Base-by-base conservation (phyloP, 2,888 invertebrate genomes). In the Dasysyrphus tricinctus region DNA sequence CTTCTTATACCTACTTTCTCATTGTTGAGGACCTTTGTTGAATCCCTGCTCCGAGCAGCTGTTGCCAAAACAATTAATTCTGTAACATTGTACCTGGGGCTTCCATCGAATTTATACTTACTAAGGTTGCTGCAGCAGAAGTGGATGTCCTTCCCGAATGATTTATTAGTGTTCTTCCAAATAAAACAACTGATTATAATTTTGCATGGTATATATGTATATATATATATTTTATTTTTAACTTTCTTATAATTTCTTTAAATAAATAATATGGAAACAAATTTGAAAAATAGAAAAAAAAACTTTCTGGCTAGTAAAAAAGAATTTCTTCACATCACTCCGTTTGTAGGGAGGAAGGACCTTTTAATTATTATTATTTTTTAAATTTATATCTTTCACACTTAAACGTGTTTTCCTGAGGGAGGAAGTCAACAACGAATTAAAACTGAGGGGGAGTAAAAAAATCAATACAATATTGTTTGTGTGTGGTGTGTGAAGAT, bases 221-320 rank as follows among this genome's bases (percentile, higher is more conserved):
- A 77, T 87, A 82, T 88, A 88, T 90, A 89, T 90, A 89, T 90
- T 89, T 81, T 74, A 80, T 82, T 79, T 79, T 84, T 81, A 81
- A 81, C 79, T 85, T 88, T 72, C 77, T 79, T 80, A 75, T 82
- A 75, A 74, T 80, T 67, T 84, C 56, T 57, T 76, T 57, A 56
- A 51, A n/a, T 61, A 54, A 67, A 69, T 47, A 67, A 70, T 32
- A 63, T 24, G 24, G 9, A 63, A 70, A 47, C 49, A 57, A 76
- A 61, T 39, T 65, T 0, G 0, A 12, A 59, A 14, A 56, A 44
- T 16, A 16, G 2, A 44, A 72, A 78, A 39, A 54, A 69, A 59
- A 69, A 69, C 54, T 39, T 24, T 80, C 67, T 77, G 77, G 37
- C 65, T 85, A 72, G 29, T 81, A 73, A 67, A 81, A 73, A 76